phyloP scores from a whole-genome alignment of 2,797 vertebrate genomes.

The Cirrhinus molitorella region DNA sequence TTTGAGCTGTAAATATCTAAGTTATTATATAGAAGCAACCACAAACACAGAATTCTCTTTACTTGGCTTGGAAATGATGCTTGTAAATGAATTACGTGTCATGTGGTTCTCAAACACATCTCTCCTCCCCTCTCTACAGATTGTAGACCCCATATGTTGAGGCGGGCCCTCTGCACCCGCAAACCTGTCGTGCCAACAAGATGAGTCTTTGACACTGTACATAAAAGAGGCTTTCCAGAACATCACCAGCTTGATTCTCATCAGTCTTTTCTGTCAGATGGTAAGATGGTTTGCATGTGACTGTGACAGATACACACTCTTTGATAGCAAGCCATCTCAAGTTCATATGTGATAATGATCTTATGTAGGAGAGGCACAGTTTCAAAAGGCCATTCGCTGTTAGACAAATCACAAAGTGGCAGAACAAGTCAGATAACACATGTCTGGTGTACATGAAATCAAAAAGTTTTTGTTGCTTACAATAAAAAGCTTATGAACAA shows the following conservation, averaged over 20 bases:
- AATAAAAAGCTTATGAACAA: constrained; percentile 15
- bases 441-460: background rate
- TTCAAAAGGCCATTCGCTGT: constrained; percentile 81
- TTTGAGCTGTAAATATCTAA: background rate
- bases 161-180: constrained; percentile 22
- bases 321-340: constrained; percentile 54
- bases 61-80: background rate
- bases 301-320: constrained; percentile 13
- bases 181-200: constrained; percentile 43
- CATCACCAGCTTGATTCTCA: constrained; percentile 5
- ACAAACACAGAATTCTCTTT: background rate
- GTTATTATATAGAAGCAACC: background rate
- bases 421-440: constrained; percentile 35
- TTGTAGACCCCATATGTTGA: constrained; percentile 46
- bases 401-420: constrained; percentile 58
- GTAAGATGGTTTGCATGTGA: constrained; percentile 14
- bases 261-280: background rate
- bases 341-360: constrained; percentile 67
- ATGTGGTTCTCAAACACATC: constrained; percentile 34
- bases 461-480: background rate
- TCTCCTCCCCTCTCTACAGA: constrained; percentile 28
- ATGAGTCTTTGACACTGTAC: constrained; percentile 23
- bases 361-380: constrained; percentile 80
- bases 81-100: background rate
- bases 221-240: constrained; percentile 27